Evolutionary conservation across 2,888 invertebrate species (phyloP), one percentile per base, ranked within the genome.

Genomic region (Hybos culiciformis): DNA sequence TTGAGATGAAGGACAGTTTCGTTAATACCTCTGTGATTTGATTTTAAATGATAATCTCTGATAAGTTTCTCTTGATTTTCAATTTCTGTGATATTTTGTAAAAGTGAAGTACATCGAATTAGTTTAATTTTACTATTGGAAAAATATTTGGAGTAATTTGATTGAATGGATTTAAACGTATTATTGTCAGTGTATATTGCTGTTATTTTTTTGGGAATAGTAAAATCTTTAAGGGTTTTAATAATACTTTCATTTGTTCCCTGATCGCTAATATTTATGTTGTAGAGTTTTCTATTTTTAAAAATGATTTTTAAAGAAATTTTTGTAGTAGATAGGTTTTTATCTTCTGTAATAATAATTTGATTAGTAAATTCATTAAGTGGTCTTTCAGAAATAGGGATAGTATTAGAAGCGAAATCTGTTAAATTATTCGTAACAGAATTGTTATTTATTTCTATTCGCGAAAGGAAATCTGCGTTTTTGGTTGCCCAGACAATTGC

Each of bases 131-230:
- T 38, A 18, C 21, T 41, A 8, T 39, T 14, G 17, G 42, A 36
- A 38, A 48, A 48, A 14, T 39, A 45, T 44, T 48, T 45, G 4
- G 47, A 44, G 23, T 45, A 50, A 12, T 41, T 39, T 1, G 40
- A 24, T 44, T 51, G 49, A 39, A 53, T 39, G 20, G 48, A 39
- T 32, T 42, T 39, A 34, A 53, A 53, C 31, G 43, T 48, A 14
- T 51, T 42, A 24, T 50, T 48, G 11, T 43, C 44, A 33, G 50
- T 44, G 33, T 39, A 48, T 34, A 51, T 45, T 37, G 49, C 49
- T 36, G 36, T 45, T 20, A 48, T 32, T 42, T 47, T 51, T 33
- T 51, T 52, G 17, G 51, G 49, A 31, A 50, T 36, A 8, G 50
- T 36, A 32, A 42, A 44, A 17, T 39, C 43, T 44, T 49, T 50